Evolutionary conservation across 2,888 invertebrate species (phyloP).

Genomic region (Drosophila diplacantha): DNA sequence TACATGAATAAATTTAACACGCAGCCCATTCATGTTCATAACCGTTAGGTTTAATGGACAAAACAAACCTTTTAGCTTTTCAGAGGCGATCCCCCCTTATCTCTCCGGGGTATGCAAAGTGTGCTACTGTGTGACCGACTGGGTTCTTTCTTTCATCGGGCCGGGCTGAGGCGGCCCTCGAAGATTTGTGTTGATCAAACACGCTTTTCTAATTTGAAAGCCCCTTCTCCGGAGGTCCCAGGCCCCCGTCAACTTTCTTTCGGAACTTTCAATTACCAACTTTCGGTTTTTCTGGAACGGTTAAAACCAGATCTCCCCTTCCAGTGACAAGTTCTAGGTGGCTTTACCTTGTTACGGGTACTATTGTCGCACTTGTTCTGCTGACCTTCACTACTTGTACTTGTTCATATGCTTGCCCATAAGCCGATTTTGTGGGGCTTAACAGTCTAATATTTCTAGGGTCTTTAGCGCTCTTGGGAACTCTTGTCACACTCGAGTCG

Average conservation of each 20-base stretch:
- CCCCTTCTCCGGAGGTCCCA: constrained; percentile 39
- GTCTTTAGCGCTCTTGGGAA: constrained; percentile 15
- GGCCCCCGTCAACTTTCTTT: constrained; percentile 50
- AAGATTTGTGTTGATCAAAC: constrained; percentile 35
- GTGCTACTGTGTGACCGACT: constrained; percentile 52
- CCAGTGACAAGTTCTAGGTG: constrained; percentile 45
- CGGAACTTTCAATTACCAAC: constrained; percentile 54
- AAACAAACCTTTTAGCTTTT: constrained; percentile 38
- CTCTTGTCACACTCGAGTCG: background rate
- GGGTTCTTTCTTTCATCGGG: constrained; percentile 20
- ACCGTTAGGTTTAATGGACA: constrained; percentile 58
- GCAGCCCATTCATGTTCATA: constrained; percentile 37
- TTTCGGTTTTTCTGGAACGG: constrained; percentile 54
- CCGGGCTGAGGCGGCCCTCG: constrained; percentile 1
- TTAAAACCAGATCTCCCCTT: constrained; percentile 22
- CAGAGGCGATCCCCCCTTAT: constrained; percentile 18
- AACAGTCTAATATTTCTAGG: constrained; percentile 2
- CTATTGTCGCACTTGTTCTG: constrained; percentile 39
- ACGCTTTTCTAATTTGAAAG: constrained; percentile 48
- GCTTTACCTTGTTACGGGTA: constrained; percentile 29
- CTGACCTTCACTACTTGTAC: constrained; percentile 24
- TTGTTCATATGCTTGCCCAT: constrained; percentile 4
- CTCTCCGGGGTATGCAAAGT: constrained; percentile 34
- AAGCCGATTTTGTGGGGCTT: constrained; percentile 28
- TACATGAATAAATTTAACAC: constrained; percentile 55